Evolutionary conservation across 2,797 vertebrate species (phyloP).

Genomic region (Tangara arthus): DNA sequence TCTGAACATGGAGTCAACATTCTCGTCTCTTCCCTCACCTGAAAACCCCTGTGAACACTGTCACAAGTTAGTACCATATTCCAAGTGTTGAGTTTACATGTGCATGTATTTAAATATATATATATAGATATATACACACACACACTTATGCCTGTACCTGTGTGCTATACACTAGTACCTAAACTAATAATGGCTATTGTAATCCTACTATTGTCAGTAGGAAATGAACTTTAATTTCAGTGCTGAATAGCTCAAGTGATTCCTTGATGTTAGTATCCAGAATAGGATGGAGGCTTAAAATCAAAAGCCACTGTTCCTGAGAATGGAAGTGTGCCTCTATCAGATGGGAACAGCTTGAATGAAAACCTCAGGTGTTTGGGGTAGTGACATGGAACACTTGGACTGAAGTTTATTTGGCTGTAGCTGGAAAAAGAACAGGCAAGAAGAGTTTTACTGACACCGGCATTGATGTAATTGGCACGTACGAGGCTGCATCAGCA

Average conservation of each 20-base stretch:
- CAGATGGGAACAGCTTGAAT: neutral
- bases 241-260: neutral
- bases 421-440: neutral
- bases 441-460: neutral
- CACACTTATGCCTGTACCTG: neutral
- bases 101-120: neutral
- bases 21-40: too few relatives aligned
- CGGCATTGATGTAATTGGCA: neutral
- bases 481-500: neutral
- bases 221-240: neutral
- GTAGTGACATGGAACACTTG: neutral
- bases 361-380: neutral
- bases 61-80: neutral
- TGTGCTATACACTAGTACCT: neutral
- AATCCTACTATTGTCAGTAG: accelerated
- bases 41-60: too few relatives aligned
- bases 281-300: neutral
- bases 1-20: too few relatives aligned
- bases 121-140: accelerated
- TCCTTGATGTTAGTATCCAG: neutral
- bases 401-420: neutral
- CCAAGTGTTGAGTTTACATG: neutral
- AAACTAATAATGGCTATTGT: neutral
- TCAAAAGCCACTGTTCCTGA: neutral
- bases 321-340: neutral